These are phyloP conservation scores for Lates calcarifer DNA, from an alignment of 2,113 vertebrate species.

Conservation along the genomic window DNA sequence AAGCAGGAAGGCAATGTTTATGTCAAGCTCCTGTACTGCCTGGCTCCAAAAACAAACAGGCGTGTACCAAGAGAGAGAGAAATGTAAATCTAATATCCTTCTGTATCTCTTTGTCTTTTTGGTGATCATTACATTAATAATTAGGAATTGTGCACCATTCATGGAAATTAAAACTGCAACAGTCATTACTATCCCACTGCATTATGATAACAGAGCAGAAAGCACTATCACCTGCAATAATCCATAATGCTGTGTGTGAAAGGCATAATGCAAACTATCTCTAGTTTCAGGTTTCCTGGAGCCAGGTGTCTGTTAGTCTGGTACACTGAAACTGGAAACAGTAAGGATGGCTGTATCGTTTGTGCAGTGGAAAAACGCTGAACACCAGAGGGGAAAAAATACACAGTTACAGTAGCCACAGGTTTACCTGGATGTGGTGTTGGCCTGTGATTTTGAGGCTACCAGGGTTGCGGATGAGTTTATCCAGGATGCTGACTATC, in stretches of 20 bases:
- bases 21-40: constrained; percentile 13
- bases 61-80: constrained; percentile 6
- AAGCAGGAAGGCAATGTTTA: constrained; percentile 65
- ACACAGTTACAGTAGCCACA: background rate
- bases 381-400: background rate
- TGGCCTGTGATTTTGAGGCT: constrained; percentile 97
- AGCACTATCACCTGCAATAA: constrained; percentile 19
- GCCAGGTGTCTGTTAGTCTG: constrained; percentile 4
- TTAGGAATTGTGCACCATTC: background rate
- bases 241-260: constrained; percentile 15
- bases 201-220: constrained; percentile 33
- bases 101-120: background rate
- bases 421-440: constrained; percentile 92
- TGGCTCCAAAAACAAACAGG: constrained; percentile 57
- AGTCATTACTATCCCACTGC: constrained; percentile 24
- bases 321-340: background rate
- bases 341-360: background rate
- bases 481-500: constrained; percentile 99
- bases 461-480: constrained; percentile 97
- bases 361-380: background rate
- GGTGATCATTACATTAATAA: constrained; percentile 1
- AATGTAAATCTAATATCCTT: constrained; percentile 20
- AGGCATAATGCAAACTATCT: constrained; percentile 15
- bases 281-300: background rate
- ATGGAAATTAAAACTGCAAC: constrained; percentile 7